Evolutionary conservation across 2,113 vertebrate species (phyloP).

Genomic region (Pogona vitticeps): DNA sequence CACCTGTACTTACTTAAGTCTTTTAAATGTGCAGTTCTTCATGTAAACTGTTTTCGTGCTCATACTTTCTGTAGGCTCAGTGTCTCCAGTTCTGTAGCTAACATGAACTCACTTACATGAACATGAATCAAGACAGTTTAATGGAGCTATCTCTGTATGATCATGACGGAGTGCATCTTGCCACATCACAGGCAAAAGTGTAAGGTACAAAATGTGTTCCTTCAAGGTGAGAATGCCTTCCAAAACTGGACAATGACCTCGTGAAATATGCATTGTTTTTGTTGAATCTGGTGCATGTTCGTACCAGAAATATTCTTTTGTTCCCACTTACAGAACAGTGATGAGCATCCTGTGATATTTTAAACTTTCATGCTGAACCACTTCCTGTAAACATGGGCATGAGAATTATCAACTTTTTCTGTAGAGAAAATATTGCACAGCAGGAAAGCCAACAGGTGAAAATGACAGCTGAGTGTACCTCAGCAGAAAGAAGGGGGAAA

Average conservation of each 20-base stretch:
- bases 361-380: background rate
- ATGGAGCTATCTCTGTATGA: background rate
- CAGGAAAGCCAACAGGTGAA: background rate
- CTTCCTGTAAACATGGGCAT: background rate
- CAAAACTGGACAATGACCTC: background rate
- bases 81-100: constrained; percentile 45
- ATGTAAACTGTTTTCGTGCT: constrained; percentile 62
- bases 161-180: background rate
- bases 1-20: constrained; percentile 74
- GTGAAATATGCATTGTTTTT: background rate
- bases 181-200: background rate
- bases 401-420: background rate
- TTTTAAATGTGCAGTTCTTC: constrained; percentile 53
- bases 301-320: background rate
- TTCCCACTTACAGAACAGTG: background rate
- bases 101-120: constrained; percentile 55
- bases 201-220: background rate
- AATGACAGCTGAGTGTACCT: background rate
- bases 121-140: constrained; percentile 39
- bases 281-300: background rate
- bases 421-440: background rate
- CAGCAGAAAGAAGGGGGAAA: background rate
- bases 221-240: background rate
- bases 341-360: background rate
- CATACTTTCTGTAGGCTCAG: constrained; percentile 50